Evolutionary conservation across 2,888 invertebrate genomes (phyloP), one percentile per base, ranked within the genome.

Genomic region (Melanargia galathea): DNA sequence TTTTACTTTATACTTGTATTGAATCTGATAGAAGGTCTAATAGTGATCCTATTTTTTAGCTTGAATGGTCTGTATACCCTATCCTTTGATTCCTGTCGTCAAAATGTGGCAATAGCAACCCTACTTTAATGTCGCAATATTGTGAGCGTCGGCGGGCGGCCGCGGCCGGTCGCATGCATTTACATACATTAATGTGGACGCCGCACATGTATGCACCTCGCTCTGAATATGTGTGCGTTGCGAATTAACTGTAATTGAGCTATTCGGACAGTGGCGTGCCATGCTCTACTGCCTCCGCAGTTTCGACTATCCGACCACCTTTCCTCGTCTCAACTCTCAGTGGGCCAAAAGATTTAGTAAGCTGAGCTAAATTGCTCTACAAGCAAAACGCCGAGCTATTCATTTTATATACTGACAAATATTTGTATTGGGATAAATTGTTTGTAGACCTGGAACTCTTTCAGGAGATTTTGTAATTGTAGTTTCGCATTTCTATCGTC

Each of bases 231-330:
- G 89, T 90, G 90, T 90, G 86, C 84, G 84, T 80, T 87, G 83
- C 86, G 89, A 89, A 90, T 91, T 90, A 90, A 90, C 90, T 87
- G 91, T 90, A 89, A 91, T 90, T 90, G 91, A 91, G 90, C 87
- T 86, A 90, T 90, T 91, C 84, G 87, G 84, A 86, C 83, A 86
- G 81, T 80, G 82, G 81, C 80, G 73, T 80, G 78, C 81, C 77
- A 79, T 80, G 85, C 83, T 84, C 79, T 76, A 79, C 78, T 85
- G 83, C 83, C 80, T 82, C 77, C 73, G 71, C 75, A 80, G 81
- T 77, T 82, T 78, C 33, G 75, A 77, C 79, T 77, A 75, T 74
- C 76, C 75, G 70, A 72, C 73, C 71, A 76, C 75, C 78, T 74
- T 77, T 66, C 58, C 68, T 67, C 51, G 43, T 48, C 64, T 56